Evolutionary conservation across 2,113 vertebrate species (phyloP).

Genomic region (Oreotragus oreotragus): DNA sequence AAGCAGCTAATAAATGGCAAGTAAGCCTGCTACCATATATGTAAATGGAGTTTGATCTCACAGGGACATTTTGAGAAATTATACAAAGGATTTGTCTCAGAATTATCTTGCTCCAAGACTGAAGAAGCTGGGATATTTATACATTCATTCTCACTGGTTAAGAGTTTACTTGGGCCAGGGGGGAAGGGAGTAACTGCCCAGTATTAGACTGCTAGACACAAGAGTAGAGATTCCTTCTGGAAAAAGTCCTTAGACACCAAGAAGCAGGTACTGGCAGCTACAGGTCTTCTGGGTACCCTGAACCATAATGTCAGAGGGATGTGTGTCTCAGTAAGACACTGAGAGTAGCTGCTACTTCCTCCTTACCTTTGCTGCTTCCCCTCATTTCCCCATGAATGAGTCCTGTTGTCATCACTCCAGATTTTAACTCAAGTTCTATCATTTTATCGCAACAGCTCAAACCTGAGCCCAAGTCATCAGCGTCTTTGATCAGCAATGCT

Average conservation of each 20-base stretch:
- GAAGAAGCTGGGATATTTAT: neutral
- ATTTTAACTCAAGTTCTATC: neutral
- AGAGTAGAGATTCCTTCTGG: neutral
- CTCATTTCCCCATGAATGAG: neutral
- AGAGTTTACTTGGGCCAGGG: neutral
- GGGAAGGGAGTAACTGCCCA: neutral
- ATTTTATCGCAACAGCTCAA: neutral
- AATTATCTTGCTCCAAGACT: neutral
- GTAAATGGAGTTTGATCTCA: neutral
- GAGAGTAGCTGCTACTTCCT: neutral
- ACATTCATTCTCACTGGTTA: neutral
- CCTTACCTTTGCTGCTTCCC: neutral
- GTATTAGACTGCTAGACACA: neutral
- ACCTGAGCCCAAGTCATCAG: neutral
- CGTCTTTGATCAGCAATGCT: neutral
- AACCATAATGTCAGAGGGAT: neutral
- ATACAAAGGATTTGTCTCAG: neutral
- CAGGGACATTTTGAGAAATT: neutral
- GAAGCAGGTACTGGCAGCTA: neutral
- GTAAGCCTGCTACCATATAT: neutral
- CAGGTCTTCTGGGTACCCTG: neutral
- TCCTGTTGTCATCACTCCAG: neutral
- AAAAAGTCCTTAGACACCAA: neutral
- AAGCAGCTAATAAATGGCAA: neutral
- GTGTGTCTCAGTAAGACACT: neutral